Conservation (phyloP, 2,888 invertebrate genomes). For the Choreutis nemorana region DNA sequence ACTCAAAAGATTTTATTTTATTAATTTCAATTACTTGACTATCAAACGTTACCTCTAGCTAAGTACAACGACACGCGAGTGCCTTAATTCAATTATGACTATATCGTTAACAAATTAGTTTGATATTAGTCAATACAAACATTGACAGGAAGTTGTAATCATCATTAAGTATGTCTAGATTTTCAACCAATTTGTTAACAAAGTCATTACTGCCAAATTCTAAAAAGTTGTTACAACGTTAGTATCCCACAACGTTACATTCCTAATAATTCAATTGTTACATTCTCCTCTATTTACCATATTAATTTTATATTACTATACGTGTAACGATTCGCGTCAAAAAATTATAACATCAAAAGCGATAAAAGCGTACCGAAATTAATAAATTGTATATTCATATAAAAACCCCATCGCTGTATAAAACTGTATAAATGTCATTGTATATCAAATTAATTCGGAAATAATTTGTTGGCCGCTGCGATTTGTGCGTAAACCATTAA, state of each 20-base stretch:
- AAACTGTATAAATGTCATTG: slow-evolving; percentile 12
- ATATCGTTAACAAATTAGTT: no score
- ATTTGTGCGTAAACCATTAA: slow-evolving; percentile 52
- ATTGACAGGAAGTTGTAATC: no score
- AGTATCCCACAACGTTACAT: no score
- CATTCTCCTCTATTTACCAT: no score
- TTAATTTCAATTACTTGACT: slow-evolving; percentile 52
- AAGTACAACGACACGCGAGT: slow-evolving; percentile 51
- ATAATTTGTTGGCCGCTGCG: slow-evolving; percentile 17
- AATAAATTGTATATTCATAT: slow-evolving; percentile 7
- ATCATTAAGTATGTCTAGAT: no score
- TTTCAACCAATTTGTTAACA: no score
- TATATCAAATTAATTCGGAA: slow-evolving; percentile 11
- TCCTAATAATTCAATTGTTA: no score
- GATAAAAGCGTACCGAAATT: slow-evolving; percentile 18
- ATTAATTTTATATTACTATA: no score
- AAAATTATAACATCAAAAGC: slow-evolving; percentile 46
- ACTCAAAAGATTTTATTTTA: slow-evolving; percentile 37
- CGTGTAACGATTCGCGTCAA: slow-evolving; percentile 31
- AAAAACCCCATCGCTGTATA: slow-evolving; percentile 17
- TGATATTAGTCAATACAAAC: no score
- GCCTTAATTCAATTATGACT: slow-evolving; percentile 19
- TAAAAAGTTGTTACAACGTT: no score
- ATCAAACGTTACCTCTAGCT: slow-evolving; percentile 52
- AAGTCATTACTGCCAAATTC: no score